Evolutionary conservation across 2,888 invertebrate genomes (phyloP).

Genomic region (Dioctria linearis): DNA sequence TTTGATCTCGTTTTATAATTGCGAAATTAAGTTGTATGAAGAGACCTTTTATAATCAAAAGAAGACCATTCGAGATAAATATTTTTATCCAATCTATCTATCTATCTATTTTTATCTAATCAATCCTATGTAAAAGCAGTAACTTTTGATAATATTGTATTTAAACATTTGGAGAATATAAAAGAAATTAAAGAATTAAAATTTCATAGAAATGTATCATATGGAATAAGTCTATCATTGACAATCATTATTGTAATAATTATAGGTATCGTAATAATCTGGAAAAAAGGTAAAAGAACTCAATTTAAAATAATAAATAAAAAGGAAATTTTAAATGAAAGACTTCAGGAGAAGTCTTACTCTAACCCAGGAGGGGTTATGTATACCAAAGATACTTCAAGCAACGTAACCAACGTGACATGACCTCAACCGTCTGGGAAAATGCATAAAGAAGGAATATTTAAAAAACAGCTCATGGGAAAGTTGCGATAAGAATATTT

Average conservation of each 20-base stretch:
- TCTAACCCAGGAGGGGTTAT: too few species aligned
- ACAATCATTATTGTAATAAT: slow-evolving; percentile 1
- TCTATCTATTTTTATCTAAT: too few species aligned
- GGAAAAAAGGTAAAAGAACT: background rate
- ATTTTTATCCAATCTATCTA: background rate
- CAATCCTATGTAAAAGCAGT: background rate
- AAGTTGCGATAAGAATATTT: too few species aligned
- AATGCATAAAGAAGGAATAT: too few species aligned
- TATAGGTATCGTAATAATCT: background rate
- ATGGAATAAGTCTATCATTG: slow-evolving; percentile 10
- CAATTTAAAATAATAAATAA: too few species aligned
- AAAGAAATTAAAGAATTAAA: slow-evolving; percentile 1
- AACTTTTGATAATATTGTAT: slow-evolving; percentile 6
- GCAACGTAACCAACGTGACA: too few species aligned
- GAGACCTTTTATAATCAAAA: slow-evolving; percentile 7
- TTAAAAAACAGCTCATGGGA: too few species aligned
- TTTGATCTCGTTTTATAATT: slow-evolving; percentile 3
- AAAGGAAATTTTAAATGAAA: too few species aligned
- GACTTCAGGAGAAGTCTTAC: too few species aligned
- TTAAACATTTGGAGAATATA: background rate
- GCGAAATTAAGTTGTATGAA: background rate
- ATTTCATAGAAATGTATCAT: too few species aligned
- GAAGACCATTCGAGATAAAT: slow-evolving; percentile 9
- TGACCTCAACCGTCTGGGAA: too few species aligned
- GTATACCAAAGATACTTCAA: too few species aligned